Conservation (phyloP, 2,888 invertebrate species). For the Gryllus longicercus region DNA sequence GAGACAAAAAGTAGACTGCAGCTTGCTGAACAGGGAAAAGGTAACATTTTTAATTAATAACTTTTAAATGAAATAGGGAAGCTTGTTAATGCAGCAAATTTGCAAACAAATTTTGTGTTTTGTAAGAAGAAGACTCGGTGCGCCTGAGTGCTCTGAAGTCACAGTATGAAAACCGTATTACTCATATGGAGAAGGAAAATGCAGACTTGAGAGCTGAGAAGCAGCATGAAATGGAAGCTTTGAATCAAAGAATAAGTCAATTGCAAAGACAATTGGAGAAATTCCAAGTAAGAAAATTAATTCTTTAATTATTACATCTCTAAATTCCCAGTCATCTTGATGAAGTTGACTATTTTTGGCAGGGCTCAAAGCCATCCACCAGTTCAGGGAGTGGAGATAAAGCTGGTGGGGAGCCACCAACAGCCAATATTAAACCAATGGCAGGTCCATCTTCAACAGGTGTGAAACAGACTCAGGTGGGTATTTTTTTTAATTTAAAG, state of each 20-base stretch:
- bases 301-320: neutral
- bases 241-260: conserved; percentile 66
- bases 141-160: conserved; percentile 57
- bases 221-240: conserved; percentile 60
- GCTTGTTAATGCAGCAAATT: neutral
- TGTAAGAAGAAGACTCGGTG: conserved; percentile 34
- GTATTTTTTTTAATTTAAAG: neutral
- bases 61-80: conserved; percentile 54
- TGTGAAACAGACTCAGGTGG: conserved; percentile 36
- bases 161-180: conserved; percentile 66
- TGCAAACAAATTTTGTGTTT: neutral
- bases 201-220: conserved; percentile 61
- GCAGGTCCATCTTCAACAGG: conserved; percentile 58
- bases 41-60: conserved; percentile 50
- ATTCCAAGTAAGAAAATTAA: conserved; percentile 48
- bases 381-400: conserved; percentile 63
- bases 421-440: conserved; percentile 93
- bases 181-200: conserved; percentile 70
- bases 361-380: conserved; percentile 57
- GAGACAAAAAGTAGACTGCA: conserved; percentile 47
- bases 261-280: conserved; percentile 63
- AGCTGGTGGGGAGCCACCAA: conserved; percentile 61
- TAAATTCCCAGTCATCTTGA: no score
- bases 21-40: conserved; percentile 34
- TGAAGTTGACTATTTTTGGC: neutral